phyloP scores from a whole-genome alignment of 2,888 invertebrate species.

The Napeogenes inachia region DNA sequence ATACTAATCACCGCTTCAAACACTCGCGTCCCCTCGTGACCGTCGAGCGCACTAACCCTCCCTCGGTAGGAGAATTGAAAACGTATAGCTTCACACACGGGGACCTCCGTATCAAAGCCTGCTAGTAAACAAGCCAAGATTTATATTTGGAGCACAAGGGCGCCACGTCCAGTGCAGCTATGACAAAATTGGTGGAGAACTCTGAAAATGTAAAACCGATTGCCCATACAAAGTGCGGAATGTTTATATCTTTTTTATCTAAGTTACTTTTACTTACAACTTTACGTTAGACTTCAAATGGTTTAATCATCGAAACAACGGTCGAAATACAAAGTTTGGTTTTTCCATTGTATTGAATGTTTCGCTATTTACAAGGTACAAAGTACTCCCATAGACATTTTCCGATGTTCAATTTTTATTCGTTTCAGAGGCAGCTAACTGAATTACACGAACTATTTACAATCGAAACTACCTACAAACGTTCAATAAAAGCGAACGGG shows the following conservation, averaged over 20 bases:
- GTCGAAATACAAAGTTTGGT: constrained; percentile 22
- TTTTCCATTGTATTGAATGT: constrained; percentile 46
- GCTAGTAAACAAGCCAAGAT: constrained; percentile 44
- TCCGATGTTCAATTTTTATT: constrained; percentile 50
- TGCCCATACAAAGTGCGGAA: too few relatives aligned
- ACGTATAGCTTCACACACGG: constrained; percentile 46
- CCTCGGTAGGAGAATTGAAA: constrained; percentile 54
- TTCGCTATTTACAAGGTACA: constrained; percentile 44
- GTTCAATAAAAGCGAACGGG: constrained; percentile 69
- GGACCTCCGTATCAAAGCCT: constrained; percentile 40
- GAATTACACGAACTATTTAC: constrained; percentile 74
- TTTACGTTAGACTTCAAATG: too few relatives aligned
- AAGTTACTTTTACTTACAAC: too few relatives aligned
- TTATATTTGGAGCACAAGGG: constrained; percentile 42
- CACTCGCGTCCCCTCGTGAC: constrained; percentile 46
- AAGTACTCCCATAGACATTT: constrained; percentile 45
- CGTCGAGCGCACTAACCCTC: constrained; percentile 46
- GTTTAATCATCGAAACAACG: constrained; percentile 2
- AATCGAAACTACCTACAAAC: constrained; percentile 70
- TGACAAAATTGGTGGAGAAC: constrained; percentile 17
- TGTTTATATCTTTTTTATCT: too few relatives aligned
- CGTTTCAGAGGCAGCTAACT: constrained; percentile 53
- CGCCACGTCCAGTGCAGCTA: constrained; percentile 25
- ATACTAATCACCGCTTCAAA: constrained; percentile 66
- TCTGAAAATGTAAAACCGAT: constrained; percentile 14